These are phyloP conservation scores for Aspidiotus rigidus DNA, from an alignment of 2,888 invertebrate species.

Conservation along the genomic window DNA sequence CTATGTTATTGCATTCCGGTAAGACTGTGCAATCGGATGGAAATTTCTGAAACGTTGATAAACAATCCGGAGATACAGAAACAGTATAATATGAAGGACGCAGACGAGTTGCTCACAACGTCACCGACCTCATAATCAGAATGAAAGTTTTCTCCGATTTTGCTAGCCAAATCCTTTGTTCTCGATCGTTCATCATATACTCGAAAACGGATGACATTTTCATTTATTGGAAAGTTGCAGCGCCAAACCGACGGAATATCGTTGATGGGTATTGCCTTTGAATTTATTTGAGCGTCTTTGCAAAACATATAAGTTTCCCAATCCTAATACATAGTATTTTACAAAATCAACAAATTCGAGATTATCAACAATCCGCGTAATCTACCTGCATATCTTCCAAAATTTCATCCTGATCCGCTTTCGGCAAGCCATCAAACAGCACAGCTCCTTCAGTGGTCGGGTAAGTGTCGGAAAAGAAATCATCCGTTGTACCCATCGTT, in stretches of 20 bases:
- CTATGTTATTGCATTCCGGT: background rate
- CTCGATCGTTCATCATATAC: background rate
- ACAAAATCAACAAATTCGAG: background rate
- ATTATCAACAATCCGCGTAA: background rate
- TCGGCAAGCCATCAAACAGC: background rate
- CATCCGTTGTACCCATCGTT: no score
- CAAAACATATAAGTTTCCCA: constrained; percentile 26
- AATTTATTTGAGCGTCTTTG: constrained; percentile 16
- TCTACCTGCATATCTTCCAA: background rate
- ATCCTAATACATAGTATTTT: constrained; percentile 11
- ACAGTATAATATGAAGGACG: background rate
- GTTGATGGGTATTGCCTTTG: background rate
- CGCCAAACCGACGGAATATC: background rate
- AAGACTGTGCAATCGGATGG: background rate
- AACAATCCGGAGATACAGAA: background rate
- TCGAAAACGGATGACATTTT: background rate
- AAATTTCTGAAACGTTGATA: background rate
- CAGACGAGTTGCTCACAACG: background rate
- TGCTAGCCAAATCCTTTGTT: background rate
- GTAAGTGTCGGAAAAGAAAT: background rate
- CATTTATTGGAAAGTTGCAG: background rate
- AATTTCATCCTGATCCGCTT: background rate
- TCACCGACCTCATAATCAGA: background rate
- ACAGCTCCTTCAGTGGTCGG: background rate
- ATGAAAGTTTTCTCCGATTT: background rate